Conservation (phyloP, 2,888 invertebrate genomes). For the Mesorhabditis sp. region DNA sequence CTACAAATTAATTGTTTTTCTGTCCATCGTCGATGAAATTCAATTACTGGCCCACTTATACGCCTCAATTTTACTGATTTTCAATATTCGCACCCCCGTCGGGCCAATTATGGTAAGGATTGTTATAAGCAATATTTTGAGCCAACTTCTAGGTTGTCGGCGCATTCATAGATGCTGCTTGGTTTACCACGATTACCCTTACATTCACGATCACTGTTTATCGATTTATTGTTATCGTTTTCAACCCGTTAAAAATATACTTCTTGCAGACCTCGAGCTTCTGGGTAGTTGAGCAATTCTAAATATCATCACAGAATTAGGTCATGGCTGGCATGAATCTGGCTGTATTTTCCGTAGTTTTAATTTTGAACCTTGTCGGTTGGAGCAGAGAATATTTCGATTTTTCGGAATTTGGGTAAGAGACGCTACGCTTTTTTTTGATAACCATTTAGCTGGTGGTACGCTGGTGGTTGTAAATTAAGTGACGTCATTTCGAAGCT, state of each 20-base stretch:
- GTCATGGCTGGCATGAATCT: conserved; percentile 1
- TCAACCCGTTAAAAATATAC: not conserved
- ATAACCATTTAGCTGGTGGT: conserved; percentile 1
- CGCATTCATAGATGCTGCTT: not conserved
- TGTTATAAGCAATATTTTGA: not conserved
- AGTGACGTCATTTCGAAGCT: not conserved
- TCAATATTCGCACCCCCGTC: not conserved
- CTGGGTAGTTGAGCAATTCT: not conserved
- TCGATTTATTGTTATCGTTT: not conserved
- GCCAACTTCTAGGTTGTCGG: not conserved
- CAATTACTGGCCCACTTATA: conserved; percentile 1
- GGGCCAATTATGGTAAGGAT: not conserved
- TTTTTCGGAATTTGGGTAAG: conserved; percentile 4
- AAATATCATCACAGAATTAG: not conserved
- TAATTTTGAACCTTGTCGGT: not conserved
- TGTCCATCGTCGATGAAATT: conserved; percentile 1
- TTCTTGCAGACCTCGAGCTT: not conserved
- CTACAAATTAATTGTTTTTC: conserved; percentile 5
- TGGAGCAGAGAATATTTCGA: not conserved
- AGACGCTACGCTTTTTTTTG: not conserved
- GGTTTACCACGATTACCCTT: conserved; percentile 4
- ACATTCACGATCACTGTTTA: conserved; percentile 4
- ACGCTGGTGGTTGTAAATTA: not conserved
- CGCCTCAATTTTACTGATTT: not conserved
- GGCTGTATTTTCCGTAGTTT: not conserved